Evolutionary conservation across 2,113 vertebrate genomes (phyloP).

Genomic region (Perognathus longimembris): DNA sequence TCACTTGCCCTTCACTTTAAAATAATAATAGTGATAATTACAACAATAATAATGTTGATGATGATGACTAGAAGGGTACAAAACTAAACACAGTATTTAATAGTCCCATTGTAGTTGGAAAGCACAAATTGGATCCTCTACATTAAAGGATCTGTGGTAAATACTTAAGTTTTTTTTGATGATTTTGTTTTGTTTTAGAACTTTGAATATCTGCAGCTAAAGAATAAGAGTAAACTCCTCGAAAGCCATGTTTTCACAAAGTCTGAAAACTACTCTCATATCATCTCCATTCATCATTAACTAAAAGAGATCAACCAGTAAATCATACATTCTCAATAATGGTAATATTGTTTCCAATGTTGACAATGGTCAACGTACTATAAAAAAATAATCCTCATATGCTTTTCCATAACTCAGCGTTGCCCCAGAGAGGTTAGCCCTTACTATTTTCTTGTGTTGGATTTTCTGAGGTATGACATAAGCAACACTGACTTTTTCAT

Average conservation of each 20-base stretch:
- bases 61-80: not conserved
- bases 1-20: not conserved
- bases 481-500: not conserved
- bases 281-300: not conserved
- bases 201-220: not conserved
- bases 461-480: not conserved
- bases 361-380: not conserved
- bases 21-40: not conserved
- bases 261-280: not conserved
- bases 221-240: not conserved
- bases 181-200: too few species aligned
- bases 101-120: not conserved
- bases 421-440: not conserved
- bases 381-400: not conserved
- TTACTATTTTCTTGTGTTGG: not conserved
- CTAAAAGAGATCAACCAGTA: not conserved
- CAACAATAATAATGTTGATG: too few species aligned
- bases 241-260: not conserved
- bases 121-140: not conserved
- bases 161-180: not conserved
- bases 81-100: not conserved
- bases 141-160: not conserved
- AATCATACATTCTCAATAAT: not conserved
- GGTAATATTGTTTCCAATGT: fast-evolving
- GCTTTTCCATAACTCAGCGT: not conserved